Evolutionary conservation across 2,888 invertebrate species (phyloP), one percentile per base, ranked within the genome.

Genomic region (Limnephilus lunatus): DNA sequence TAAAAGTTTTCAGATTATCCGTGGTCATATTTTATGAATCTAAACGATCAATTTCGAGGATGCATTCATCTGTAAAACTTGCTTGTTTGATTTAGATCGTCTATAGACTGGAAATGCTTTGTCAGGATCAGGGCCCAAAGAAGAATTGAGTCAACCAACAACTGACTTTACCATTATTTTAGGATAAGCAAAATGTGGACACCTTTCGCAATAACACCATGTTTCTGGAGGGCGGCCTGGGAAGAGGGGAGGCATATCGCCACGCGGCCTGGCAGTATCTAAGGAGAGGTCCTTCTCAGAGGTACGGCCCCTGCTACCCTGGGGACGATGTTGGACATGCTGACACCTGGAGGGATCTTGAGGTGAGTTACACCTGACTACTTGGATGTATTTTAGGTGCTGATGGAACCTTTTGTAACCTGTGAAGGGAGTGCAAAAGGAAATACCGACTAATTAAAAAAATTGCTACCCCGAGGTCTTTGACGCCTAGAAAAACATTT

Each of bases 141-240:
- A 15, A 85, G 19, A 89, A 35, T 85, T 39, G 30, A 11, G 9
- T 68, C 19, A 68, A 25, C 53, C 5, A 68, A 9, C 7, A 68
- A 85, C 3, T 31, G 15, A 9, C 5, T 80, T 31, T 81, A 25
- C 68, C 68, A 81, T 14, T 91, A 85, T 92, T 44, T 39, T 93
- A 96, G 96, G 96, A 96, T 94, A 96, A 96, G 94, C 96, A 96
- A 5, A 96, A 95, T 94, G 94, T 96, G 91, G 95, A 96, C 3
- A 95, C 96, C n/a, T 96, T 96, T 94, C 96, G 96, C 95, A 96
- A 96, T 94, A 97, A 97, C 94, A 96, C 96, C 94, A 96, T 96
- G 94, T 96, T 96, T 93, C 94, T 96, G 89, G 96, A 96, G 91
- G 96, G 96, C 93, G 96, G 96, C 5, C 95, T 97, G 91, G 97